Percentiles rank a stretch among this genome's conserved stretches.
Conservation (phyloP, 2,113 vertebrate genomes). For the Lates calcarifer region DNA sequence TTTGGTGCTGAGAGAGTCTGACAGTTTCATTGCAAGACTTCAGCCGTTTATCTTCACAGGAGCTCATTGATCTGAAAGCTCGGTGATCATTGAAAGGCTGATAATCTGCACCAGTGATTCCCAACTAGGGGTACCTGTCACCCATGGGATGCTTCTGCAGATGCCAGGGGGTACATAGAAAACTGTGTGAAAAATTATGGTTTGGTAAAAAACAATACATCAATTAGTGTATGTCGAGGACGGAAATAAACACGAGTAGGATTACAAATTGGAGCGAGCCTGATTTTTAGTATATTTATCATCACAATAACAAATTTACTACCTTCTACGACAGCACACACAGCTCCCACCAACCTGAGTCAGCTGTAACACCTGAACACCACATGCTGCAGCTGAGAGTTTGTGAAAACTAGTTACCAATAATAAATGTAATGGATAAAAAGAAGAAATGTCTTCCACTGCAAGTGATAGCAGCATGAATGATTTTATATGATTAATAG, state of each 20-base stretch:
- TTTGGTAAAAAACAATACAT: background rate
- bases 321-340: too few relatives aligned
- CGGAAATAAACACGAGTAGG: background rate
- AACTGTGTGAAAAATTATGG: background rate
- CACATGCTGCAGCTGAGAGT: too few relatives aligned
- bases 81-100: slow-evolving; percentile 15
- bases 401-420: too few relatives aligned
- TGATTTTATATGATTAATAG: background rate
- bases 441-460: too few relatives aligned
- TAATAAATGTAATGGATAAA: too few relatives aligned
- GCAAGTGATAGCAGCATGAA: background rate
- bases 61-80: slow-evolving; percentile 28
- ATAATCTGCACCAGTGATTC: slow-evolving; percentile 1
- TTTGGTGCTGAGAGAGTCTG: slow-evolving; percentile 11
- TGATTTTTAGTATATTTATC: background rate
- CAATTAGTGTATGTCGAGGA: background rate
- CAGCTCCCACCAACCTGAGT: background rate
- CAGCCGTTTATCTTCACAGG: slow-evolving; percentile 15
- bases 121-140: background rate
- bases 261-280: background rate
- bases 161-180: background rate
- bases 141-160: background rate
- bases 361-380: background rate
- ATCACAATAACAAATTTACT: background rate
- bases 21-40: slow-evolving; percentile 14